A percentile compares a stretch with the other conserved stretches of the same genome.
phyloP scores from a whole-genome alignment of 1,140 invertebrate species.

The Belonocnema kinseyi region DNA sequence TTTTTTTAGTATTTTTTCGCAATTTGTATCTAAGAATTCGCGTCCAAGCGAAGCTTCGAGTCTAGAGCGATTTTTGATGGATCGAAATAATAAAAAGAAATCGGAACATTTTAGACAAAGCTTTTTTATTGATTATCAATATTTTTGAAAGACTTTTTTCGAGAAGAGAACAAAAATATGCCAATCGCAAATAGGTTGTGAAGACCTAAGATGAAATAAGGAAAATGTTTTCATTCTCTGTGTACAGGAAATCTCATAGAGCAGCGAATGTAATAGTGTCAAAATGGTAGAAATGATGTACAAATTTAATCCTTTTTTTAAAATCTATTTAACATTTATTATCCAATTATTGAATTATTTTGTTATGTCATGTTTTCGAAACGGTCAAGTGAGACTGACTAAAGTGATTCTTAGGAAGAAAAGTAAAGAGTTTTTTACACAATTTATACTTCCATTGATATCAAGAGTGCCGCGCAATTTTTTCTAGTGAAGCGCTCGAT shows the following conservation, averaged over 20 bases:
- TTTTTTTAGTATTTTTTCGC: conserved; percentile 31
- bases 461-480: background rate
- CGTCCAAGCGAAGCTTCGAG: conserved; percentile 16
- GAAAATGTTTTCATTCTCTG: background rate
- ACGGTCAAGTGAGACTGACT: background rate
- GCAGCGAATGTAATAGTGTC: background rate
- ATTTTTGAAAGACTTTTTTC: conserved; percentile 1
- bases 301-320: background rate
- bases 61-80: conserved; percentile 1
- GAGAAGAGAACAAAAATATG: background rate
- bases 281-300: conserved; percentile 12
- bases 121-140: background rate
- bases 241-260: background rate
- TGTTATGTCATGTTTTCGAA: background rate
- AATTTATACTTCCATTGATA: background rate
- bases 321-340: background rate
- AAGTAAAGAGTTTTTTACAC: background rate
- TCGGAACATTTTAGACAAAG: conserved; percentile 6
- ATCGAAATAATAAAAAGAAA: background rate
- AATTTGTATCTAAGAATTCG: conserved; percentile 11
- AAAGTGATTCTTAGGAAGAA: conserved; percentile 11
- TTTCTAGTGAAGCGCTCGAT: too few relatives aligned
- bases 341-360: background rate
- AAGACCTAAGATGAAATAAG: background rate
- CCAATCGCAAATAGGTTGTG: conserved; percentile 9